Conservation (phyloP, 2,113 vertebrate genomes). For the Spermophilus dauricus region DNA sequence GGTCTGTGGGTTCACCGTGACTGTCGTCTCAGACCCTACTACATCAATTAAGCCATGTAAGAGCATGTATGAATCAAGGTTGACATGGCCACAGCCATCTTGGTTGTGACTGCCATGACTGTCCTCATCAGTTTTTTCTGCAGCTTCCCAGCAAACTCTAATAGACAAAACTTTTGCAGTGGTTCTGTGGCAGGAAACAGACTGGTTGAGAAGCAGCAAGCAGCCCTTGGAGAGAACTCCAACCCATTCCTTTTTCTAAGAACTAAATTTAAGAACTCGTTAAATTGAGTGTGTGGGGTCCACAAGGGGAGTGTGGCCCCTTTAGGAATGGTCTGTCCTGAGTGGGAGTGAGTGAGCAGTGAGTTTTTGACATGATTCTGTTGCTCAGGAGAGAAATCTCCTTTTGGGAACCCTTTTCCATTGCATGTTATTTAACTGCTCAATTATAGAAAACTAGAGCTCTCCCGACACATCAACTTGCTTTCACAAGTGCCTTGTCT, state of each 20-base stretch:
- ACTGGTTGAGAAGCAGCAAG: no score
- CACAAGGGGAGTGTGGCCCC: rapidly evolving
- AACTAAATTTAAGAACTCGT: not conserved
- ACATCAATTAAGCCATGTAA: not conserved
- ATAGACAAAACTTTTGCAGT: not conserved
- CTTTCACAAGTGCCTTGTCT: not conserved
- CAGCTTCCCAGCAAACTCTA: not conserved
- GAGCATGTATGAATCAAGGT: no score
- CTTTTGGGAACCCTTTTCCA: not conserved
- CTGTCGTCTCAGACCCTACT: not conserved
- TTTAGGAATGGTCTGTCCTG: not conserved
- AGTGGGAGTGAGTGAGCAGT: not conserved
- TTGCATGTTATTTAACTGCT: not conserved
- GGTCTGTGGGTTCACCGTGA: no score
- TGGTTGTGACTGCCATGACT: no score
- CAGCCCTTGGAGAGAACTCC: no score
- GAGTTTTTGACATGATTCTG: not conserved
- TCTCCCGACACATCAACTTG: not conserved
- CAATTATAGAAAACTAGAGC: not conserved
- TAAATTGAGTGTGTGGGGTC: not conserved
- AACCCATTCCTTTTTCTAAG: not conserved
- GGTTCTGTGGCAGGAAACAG: no score
- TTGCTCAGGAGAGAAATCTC: not conserved
- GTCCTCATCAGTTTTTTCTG: not conserved
- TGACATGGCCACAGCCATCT: not conserved